phyloP scores from a whole-genome alignment of 1,140 invertebrate genomes.

The Ostrea edulis region DNA sequence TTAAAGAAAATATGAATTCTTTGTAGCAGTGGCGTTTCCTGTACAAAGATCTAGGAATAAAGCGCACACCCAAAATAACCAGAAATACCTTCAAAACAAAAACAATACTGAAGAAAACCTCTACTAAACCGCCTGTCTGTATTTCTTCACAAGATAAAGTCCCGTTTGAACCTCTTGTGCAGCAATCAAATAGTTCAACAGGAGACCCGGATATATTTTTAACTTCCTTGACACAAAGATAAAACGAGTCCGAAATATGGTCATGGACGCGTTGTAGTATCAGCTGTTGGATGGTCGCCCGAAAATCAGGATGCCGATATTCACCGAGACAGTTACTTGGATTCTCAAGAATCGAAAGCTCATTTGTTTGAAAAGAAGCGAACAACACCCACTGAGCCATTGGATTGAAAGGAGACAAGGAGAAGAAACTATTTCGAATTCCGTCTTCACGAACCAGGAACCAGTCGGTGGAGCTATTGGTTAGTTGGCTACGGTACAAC shows the following conservation, averaged over 20 bases:
- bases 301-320: not conserved
- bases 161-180: not conserved
- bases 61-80: not conserved
- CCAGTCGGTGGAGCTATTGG: not conserved
- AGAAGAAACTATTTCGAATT: not conserved
- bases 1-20: conserved; percentile 18
- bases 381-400: not conserved
- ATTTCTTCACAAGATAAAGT: not conserved
- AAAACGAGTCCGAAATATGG: not conserved
- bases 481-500: not conserved
- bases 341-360: not conserved
- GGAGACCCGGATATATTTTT: not conserved
- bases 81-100: not conserved
- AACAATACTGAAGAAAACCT: not conserved
- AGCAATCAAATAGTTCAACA: conserved; percentile 7
- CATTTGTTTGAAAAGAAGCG: not conserved
- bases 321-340: conserved; percentile 23
- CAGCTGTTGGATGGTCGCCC: not conserved
- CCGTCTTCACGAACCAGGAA: not conserved
- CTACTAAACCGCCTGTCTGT: not conserved
- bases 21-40: conserved; percentile 13
- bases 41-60: not conserved
- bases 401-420: not conserved
- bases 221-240: not conserved
- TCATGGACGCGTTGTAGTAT: not conserved